A percentile compares a stretch with the other conserved stretches of the same genome.
These are phyloP conservation scores for Calameuta filiformis DNA, from an alignment of 2,888 invertebrate genomes.

Conservation along the genomic window DNA sequence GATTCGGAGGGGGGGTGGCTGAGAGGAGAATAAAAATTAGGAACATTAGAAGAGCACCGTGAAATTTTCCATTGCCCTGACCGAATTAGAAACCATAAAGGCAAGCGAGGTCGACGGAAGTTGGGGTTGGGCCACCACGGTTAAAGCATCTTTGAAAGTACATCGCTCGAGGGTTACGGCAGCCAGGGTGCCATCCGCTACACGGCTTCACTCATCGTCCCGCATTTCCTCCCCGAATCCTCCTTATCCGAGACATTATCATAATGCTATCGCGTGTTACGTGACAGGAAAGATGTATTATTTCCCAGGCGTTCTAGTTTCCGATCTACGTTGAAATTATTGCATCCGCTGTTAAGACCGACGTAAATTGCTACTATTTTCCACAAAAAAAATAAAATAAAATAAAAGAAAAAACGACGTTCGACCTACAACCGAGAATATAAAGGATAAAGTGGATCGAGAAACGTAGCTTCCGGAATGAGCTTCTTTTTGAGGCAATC, in stretches of 20 bases:
- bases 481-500: background rate
- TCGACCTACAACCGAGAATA: background rate
- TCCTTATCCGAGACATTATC: conserved; percentile 59
- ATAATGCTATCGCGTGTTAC: conserved; percentile 60
- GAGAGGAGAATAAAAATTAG: background rate
- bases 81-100: background rate
- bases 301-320: conserved; percentile 40
- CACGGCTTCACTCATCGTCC: conserved; percentile 51
- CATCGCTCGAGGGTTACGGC: background rate
- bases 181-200: conserved; percentile 22
- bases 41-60: background rate
- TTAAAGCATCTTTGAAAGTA: background rate
- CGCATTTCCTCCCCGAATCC: conserved; percentile 55
- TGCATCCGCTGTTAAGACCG: conserved; percentile 36
- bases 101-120: background rate
- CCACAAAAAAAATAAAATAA: background rate
- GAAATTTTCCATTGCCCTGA: background rate
- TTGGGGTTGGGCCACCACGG: background rate
- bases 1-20: background rate
- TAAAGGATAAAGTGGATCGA: background rate
- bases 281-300: conserved; percentile 62
- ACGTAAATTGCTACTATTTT: conserved; percentile 38
- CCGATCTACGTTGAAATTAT: conserved; percentile 41
- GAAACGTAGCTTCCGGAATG: background rate
- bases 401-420: background rate